Evolutionary conservation across 1,140 invertebrate genomes (phyloP), one percentile per base, ranked within the genome.

Genomic region (Trichoplusia ni): DNA sequence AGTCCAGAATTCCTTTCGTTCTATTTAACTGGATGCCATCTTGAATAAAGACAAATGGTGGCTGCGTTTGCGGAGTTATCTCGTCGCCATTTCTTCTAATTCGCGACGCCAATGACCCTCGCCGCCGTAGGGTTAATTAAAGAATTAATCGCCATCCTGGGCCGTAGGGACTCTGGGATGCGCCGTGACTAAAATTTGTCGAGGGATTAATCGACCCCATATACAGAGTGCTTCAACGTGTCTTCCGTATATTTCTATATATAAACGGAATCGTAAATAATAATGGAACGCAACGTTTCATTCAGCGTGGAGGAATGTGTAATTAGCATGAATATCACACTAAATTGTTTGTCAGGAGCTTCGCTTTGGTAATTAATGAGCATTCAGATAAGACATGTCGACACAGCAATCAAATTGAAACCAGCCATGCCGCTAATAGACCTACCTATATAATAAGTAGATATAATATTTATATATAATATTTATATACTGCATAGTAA

Each of bases 41-140:
- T 58, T 58, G 69, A 74, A 80, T 82, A 73, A 69, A 82, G 80
- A 84, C 73, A 80, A 85, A 82, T 79, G 73, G 38, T 35, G 6
- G 27, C 58, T 31, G 64, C 56, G 64, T 35, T 37, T 67, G 46
- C 66, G 38, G 67, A 69, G 76, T 74, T 79, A 77, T 84, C 71
- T 79, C 69, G 71, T 68, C 71, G 59, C 73, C 64, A 71, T 77
- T 74, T 74, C 73, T 75, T 78, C 72, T 86, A 82, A 82, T 86
- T 80, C 75, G 63, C 64, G 54, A 38, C 67, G 51, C 58, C 60
- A 69, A 49, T 64, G 68, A 63, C 67, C 60, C 66, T 67, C 58
- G 56, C 29, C 27, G 59, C 11, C 69, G 67, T 64, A 64, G 73
- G 79, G 82, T 82, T 85, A 82, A 86, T 86, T 86, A 84, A 81